A percentile compares a stretch with the other conserved stretches of the same genome.
These are phyloP conservation scores for Lytechinus variegatus DNA, from an alignment of 35 echinoderm and acorn worm species.

Conservation along the genomic window DNA sequence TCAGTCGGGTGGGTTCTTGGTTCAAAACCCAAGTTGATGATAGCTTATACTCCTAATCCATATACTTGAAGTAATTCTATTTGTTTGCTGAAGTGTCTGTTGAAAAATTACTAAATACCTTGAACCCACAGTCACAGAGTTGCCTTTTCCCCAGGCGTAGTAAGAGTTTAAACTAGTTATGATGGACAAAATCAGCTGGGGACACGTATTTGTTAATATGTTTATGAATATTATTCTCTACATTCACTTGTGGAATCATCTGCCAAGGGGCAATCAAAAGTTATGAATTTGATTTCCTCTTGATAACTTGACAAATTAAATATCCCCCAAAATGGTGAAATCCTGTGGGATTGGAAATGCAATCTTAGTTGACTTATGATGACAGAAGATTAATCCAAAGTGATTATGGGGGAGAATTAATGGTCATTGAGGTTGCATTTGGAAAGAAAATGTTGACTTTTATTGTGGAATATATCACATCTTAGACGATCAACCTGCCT, in stretches of 20 bases:
- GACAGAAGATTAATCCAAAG: neutral
- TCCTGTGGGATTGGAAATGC: neutral
- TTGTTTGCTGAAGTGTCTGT: no score
- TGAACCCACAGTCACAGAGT: no score
- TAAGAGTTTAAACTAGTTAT: neutral
- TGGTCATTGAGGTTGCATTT: neutral
- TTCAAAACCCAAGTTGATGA: no score
- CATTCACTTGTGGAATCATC: neutral
- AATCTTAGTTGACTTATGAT: neutral
- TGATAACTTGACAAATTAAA: neutral
- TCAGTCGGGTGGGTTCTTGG: no score
- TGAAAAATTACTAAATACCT: neutral
- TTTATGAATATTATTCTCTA: neutral
- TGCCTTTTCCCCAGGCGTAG: no score
- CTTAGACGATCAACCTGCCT: neutral
- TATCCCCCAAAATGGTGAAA: neutral
- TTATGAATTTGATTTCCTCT: neutral
- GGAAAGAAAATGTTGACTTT: constrained; percentile 4
- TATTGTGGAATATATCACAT: neutral
- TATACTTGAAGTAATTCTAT: no score
- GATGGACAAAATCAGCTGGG: neutral
- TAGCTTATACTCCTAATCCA: no score
- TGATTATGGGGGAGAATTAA: neutral
- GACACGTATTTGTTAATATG: neutral
- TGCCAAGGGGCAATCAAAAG: neutral